Base-by-base conservation (phyloP, 2,797 vertebrate species). In the Mycteria americana region DNA sequence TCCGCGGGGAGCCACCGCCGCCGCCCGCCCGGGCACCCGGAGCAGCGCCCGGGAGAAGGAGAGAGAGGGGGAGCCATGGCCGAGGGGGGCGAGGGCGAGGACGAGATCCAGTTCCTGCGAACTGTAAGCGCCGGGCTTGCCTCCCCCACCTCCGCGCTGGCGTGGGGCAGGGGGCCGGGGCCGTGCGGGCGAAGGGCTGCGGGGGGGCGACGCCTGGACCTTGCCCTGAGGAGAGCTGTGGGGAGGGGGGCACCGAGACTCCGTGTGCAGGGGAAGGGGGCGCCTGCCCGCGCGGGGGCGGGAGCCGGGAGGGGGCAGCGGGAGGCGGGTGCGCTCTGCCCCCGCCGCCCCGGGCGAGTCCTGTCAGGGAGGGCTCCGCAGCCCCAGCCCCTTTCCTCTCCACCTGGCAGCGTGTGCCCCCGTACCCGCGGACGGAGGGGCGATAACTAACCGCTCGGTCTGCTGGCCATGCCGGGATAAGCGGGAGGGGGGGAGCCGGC, bases 101-200 rank as follows among this genome's bases (percentile, higher is more conserved):
- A 99, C 95, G 99, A 99, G 94, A 99, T 99, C 60, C 99, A 99
- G 98, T 99, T 99, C 98, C 98, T 99, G 96, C 97, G 99, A 93
- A 99, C 99, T 98, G 99, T 99, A 97, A 99, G 99, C 98, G 89
- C 59, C n/a, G 80, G 53, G 62, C 39, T 85, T 64, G 65, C 46
- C 35, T 64, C 37, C 12, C 13, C 37, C 23, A 18, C 35, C 67
- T 72, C 39, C 46, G 24, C 18, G 60, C 75, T 25, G 85, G 24
- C 11, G 31, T 13, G 51, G 89, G 78, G 81, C 57, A 25, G 25
- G 31, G 65, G 33, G 7, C 45, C 10, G 46, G 74, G 68, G 73
- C 25, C 16, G 68, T 22, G 79, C 56, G 25, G 82, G 74, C 31
- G 22, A n/a, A 11, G 67, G 51, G 57, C 54, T 45, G 78, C 9